Conservation (phyloP, 2,797 vertebrate species). For the Acrossocheilus wenchowensis region DNA sequence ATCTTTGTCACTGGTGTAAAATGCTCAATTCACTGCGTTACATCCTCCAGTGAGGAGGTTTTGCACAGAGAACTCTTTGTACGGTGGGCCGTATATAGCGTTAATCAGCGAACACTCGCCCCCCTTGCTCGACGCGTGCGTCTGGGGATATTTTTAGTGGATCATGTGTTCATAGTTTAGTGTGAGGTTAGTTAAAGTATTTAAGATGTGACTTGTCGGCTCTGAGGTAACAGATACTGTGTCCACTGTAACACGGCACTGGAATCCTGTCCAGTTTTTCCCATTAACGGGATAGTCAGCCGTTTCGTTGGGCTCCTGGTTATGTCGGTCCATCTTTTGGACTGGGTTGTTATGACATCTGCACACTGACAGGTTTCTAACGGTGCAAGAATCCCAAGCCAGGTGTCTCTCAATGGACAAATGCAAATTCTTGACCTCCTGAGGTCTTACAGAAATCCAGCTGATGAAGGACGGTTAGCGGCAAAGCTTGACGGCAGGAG, state of each 20-base stretch:
- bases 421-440: constrained; percentile 45
- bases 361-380: constrained; percentile 14
- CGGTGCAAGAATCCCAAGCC: constrained; percentile 15
- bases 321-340: not conserved
- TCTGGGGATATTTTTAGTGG: constrained; percentile 57
- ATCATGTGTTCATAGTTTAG: constrained; percentile 48
- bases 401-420: constrained; percentile 36
- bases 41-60: constrained; percentile 29
- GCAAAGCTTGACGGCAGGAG: not conserved
- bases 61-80: constrained; percentile 56
- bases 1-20: constrained; percentile 61
- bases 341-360: not conserved
- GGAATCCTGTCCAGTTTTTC: constrained; percentile 13
- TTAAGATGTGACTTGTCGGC: constrained; percentile 30
- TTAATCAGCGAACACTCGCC: constrained; percentile 52
- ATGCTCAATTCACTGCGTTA: constrained; percentile 52
- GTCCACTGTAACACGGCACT: constrained; percentile 5
- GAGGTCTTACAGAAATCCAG: constrained; percentile 1
- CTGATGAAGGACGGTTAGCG: not conserved
- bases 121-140: constrained; percentile 1
- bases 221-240: constrained; percentile 31
- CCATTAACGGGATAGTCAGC: not conserved
- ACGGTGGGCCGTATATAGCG: constrained; percentile 23
- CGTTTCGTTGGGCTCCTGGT: constrained; percentile 1
- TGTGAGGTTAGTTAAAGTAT: constrained; percentile 33